Percentiles rank a stretch among this genome's conserved stretches.
Evolutionary conservation across 2,113 vertebrate species (phyloP).

Genomic region (Pipa parva): DNA sequence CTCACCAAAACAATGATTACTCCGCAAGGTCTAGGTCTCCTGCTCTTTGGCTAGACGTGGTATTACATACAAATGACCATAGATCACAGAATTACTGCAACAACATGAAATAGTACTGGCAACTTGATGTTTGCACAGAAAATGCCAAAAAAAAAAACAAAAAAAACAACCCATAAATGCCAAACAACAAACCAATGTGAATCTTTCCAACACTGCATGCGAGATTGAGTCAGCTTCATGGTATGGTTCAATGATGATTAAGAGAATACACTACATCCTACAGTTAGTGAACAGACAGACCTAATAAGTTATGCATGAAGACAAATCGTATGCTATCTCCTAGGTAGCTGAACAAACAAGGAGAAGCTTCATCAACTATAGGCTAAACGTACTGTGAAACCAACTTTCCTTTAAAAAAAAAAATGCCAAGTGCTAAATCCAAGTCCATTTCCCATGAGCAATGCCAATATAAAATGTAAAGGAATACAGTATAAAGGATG

Average conservation of each 20-base stretch:
- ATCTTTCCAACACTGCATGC: background rate
- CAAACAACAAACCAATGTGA: background rate
- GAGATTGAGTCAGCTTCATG: conserved; percentile 4
- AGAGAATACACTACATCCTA: conserved; percentile 25
- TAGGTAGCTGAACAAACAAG: conserved; percentile 41
- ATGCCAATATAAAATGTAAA: background rate
- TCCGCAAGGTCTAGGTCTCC: too few relatives aligned
- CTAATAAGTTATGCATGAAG: conserved; percentile 44
- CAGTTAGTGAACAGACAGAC: conserved; percentile 34
- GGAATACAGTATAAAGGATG: conserved; percentile 6
- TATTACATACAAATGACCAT: too few relatives aligned
- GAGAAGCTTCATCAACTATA: conserved; percentile 29
- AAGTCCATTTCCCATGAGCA: background rate
- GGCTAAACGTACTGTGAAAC: background rate
- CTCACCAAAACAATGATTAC: too few relatives aligned
- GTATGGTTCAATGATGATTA: conserved; percentile 8
- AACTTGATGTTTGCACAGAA: too few relatives aligned
- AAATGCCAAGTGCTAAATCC: background rate
- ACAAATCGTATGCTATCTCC: conserved; percentile 42
- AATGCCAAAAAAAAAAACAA: too few relatives aligned
- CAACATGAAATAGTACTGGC: too few relatives aligned
- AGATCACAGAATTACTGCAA: too few relatives aligned
- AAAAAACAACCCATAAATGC: background rate
- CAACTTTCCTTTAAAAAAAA: conserved; percentile 2
- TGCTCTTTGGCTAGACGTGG: too few relatives aligned